phyloP scores from a whole-genome alignment of 37 sponge, comb jelly and placozoan genomes.

The Petrosia ficiformis region DNA sequence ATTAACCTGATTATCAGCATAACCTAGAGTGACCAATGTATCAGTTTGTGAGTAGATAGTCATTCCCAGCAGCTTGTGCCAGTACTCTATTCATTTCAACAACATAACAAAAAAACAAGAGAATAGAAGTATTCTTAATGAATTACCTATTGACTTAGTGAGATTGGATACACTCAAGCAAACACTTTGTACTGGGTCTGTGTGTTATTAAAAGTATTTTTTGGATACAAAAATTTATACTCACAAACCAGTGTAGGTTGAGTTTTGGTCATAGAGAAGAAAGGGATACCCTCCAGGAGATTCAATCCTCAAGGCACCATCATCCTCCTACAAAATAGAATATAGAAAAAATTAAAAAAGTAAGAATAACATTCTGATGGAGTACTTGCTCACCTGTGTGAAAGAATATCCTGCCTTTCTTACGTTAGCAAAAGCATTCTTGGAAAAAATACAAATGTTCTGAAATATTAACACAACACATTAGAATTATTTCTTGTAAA shows the following conservation, averaged over 20 bases:
- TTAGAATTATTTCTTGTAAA: not conserved
- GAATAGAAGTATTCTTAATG: too few relatives aligned
- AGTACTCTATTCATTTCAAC: slow-evolving; percentile 27
- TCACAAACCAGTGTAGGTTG: slow-evolving; percentile 18
- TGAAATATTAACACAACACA: not conserved
- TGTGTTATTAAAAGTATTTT: not conserved
- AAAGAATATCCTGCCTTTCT: not conserved
- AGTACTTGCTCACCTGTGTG: not conserved
- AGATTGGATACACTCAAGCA: slow-evolving; percentile 52
- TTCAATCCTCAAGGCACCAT: slow-evolving; percentile 36
- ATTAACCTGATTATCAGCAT: slow-evolving; percentile 53
- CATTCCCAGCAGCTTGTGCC: slow-evolving; percentile 61
- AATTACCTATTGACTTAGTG: slow-evolving; percentile 34
- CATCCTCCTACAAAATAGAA: slow-evolving; percentile 25
- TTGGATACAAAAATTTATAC: not conserved
- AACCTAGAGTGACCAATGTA: slow-evolving; percentile 28
- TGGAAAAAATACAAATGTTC: not conserved
- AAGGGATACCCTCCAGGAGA: slow-evolving; percentile 65
- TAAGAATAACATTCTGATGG: not conserved
- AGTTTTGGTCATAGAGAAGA: slow-evolving; percentile 20
- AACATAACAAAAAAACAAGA: not conserved
- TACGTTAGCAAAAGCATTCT: not conserved
- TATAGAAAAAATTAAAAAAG: not conserved
- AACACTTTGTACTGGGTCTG: slow-evolving; percentile 55
- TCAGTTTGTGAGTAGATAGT: slow-evolving; percentile 13